Evolutionary conservation across 1,140 invertebrate species (phyloP).

Genomic region (Orius insidiosus): DNA sequence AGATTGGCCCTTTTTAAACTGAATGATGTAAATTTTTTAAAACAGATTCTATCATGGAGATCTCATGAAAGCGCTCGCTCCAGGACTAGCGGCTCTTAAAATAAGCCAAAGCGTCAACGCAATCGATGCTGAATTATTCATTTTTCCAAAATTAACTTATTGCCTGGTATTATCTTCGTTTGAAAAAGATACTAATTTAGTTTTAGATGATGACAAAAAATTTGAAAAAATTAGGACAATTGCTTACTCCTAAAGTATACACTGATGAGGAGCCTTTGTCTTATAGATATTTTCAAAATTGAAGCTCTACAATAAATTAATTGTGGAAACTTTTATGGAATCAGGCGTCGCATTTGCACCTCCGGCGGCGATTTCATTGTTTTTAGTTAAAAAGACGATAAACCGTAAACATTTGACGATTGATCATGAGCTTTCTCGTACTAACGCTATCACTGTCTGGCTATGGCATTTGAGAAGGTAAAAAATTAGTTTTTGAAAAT

Average conservation of each 20-base stretch:
- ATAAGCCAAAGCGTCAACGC: not conserved
- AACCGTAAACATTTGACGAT: constrained; percentile 6
- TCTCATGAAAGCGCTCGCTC: not conserved
- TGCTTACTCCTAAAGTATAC: constrained; percentile 3
- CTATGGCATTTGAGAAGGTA: constrained; percentile 3
- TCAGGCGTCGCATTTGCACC: not conserved
- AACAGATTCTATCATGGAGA: constrained; percentile 1
- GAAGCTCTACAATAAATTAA: constrained; percentile 1
- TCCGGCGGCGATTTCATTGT: not conserved
- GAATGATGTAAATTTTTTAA: too few species aligned
- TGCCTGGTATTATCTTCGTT: too few species aligned
- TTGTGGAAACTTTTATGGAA: constrained; percentile 7
- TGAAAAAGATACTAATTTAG: not conserved
- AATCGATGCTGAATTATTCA: constrained; percentile 1
- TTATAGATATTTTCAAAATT: constrained; percentile 1
- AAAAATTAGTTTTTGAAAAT: too few species aligned
- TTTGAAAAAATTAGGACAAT: constrained; percentile 2
- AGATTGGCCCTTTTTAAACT: too few species aligned
- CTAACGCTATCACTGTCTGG: not conserved
- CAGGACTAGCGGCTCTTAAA: not conserved
- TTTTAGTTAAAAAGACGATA: not conserved
- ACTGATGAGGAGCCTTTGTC: not conserved
- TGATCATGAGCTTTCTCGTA: not conserved
- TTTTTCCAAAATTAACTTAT: not conserved
- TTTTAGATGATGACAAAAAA: constrained; percentile 2